Evolutionary conservation across 2,113 vertebrate species (phyloP), one percentile per base, ranked within the genome.

Genomic region (Myiopsitta monachus): DNA sequence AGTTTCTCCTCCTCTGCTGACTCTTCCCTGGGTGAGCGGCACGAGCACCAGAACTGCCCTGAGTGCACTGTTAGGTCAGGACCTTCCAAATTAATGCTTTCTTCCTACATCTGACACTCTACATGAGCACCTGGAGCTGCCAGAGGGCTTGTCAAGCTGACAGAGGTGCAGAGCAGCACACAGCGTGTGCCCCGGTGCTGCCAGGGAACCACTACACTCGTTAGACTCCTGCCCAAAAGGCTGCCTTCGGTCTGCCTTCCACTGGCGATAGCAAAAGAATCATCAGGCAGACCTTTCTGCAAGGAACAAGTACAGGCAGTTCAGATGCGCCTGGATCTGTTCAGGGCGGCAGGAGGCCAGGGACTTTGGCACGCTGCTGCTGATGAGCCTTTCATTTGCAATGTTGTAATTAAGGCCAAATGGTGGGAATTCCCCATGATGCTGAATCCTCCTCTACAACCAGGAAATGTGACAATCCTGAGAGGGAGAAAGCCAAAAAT

Each of bases 131-230:
- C 63, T 90, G 70, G 93, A 80, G 74, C 62, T 94, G 86, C 67
- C 78, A 46, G n/a, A 51, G 81, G 46, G 31, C 33, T 82, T 55
- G 47, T 39, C 84, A 82, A 33, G 17, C 36, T 64, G 76, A 3
- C 41, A 38, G 75, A 16, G n/a, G 41, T 1, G 1, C 13, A 3
- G 33, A 63, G 38, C 66, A 75, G 38, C 14, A 4, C 11, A 1
- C 19, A 30, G 57, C 0, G 0, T 9, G 62, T 18, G 26, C 46
- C 51, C 9, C 0, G 0, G 7, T 47, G 68, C 36, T 78, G 68
- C 68, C 41, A 10, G 43, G 38, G 68, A 81, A 4, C 5, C 72
- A 3, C 43, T 23, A 21, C 12, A 5, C 46, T n/a, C 0, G 0
- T 26, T 1, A 19, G 15, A 39, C 4, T 59, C 67, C 43, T 61